Percentiles rank a stretch among this genome's conserved stretches.
These are phyloP conservation scores for Dione vanillae DNA, from an alignment of 2,888 invertebrate species.

Conservation along the genomic window DNA sequence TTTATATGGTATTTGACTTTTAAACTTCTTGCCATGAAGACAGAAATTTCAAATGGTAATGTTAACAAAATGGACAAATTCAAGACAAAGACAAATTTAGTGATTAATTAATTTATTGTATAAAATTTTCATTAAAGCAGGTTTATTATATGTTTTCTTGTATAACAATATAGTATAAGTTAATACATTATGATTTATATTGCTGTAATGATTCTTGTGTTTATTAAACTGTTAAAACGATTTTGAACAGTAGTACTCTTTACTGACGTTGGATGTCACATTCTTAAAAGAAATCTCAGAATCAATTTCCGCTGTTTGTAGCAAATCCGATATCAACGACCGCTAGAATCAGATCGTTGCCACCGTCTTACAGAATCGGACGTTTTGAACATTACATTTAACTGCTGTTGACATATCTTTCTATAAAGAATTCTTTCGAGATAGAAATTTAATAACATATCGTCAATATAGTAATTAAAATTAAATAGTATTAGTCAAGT, in stretches of 20 bases:
- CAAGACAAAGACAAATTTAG: background rate
- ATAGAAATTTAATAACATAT: background rate
- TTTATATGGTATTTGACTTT: slow-evolving; percentile 66
- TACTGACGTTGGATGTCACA: slow-evolving; percentile 10
- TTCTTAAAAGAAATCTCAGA: slow-evolving; percentile 60
- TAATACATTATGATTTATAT: too few relatives aligned
- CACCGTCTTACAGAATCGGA: slow-evolving; percentile 64
- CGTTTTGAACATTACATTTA: slow-evolving; percentile 75
- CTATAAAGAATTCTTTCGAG: slow-evolving; percentile 16
- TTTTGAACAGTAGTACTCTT: background rate
- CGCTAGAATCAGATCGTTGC: slow-evolving; percentile 48
- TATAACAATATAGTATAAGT: too few relatives aligned
- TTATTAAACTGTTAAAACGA: background rate
- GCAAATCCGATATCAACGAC: slow-evolving; percentile 62
- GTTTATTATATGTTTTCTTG: too few relatives aligned
- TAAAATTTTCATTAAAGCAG: too few relatives aligned
- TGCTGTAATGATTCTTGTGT: too few relatives aligned
- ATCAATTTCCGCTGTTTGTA: slow-evolving; percentile 74
- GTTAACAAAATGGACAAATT: background rate
- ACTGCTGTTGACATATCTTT: slow-evolving; percentile 66
- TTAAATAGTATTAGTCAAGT: too few relatives aligned
- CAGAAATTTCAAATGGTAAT: background rate
- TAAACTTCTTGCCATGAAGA: background rate
- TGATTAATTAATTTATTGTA: too few relatives aligned
- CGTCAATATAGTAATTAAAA: too few relatives aligned